These are phyloP conservation scores for Orius laevigatus DNA, from an alignment of 1,140 invertebrate species.

Conservation along the genomic window DNA sequence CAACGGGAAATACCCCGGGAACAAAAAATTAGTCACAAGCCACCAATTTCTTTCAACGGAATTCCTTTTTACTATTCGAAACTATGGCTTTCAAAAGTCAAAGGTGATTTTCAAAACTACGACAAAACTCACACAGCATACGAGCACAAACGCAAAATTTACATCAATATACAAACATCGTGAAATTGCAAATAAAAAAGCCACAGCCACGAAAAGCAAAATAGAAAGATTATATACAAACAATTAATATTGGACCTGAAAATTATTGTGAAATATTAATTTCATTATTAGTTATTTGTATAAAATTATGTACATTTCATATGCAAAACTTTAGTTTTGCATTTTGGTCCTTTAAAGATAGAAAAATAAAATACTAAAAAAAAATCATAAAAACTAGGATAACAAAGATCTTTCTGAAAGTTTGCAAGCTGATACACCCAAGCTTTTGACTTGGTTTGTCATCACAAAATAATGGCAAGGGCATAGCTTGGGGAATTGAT, in stretches of 20 bases:
- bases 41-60: slow-evolving; percentile 2
- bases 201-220: slow-evolving; percentile 5
- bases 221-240: not conserved
- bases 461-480: too few relatives aligned
- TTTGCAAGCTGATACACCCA: too few relatives aligned
- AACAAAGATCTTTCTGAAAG: too few relatives aligned
- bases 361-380: too few relatives aligned
- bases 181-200: not conserved
- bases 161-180: not conserved
- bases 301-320: too few relatives aligned
- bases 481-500: too few relatives aligned
- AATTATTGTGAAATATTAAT: not conserved
- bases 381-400: too few relatives aligned
- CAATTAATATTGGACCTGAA: not conserved
- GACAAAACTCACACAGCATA: not conserved
- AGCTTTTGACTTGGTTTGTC: too few relatives aligned
- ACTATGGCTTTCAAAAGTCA: not conserved
- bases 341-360: too few relatives aligned
- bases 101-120: not conserved
- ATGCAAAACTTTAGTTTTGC: too few relatives aligned
- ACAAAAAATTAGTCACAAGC: slow-evolving; percentile 10
- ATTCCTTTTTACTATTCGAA: not conserved
- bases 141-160: not conserved
- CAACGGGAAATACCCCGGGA: not conserved
- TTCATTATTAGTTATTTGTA: not conserved